These are phyloP conservation scores for Atractosteus spatula DNA, from an alignment of 2,113 vertebrate species.

Conservation along the genomic window DNA sequence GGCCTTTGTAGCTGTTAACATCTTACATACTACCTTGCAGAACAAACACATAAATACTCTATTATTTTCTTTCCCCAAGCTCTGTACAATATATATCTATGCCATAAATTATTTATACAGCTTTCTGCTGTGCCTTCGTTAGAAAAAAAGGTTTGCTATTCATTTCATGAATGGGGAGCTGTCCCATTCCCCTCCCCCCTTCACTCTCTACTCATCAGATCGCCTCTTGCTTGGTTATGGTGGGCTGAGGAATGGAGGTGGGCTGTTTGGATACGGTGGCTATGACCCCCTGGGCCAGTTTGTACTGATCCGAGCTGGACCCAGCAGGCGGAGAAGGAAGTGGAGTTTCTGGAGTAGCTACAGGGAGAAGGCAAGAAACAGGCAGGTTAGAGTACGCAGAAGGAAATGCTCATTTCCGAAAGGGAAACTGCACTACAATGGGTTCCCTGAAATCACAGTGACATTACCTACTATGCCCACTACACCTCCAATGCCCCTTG, in stretches of 20 bases:
- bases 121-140: not conserved
- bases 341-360: conserved; percentile 96
- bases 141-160: not conserved
- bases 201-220: conserved; percentile 65
- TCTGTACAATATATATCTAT: conserved; percentile 3
- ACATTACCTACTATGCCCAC: too few species aligned
- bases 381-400: not conserved
- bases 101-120: conserved; percentile 6
- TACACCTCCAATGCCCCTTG: too few species aligned
- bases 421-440: too few species aligned
- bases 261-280: conserved; percentile 85
- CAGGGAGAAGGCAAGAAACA: conserved; percentile 43
- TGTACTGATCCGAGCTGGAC: conserved; percentile 91
- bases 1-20: not conserved
- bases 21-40: not conserved
- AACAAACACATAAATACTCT: conserved; percentile 1
- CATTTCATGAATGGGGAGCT: not conserved
- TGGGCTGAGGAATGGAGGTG: conserved; percentile 81
- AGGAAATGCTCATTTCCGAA: too few species aligned
- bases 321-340: conserved; percentile 90
- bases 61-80: not conserved
- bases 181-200: not conserved
- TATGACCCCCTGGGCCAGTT: conserved; percentile 88
- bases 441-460: too few species aligned
- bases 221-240: conserved; percentile 95